Conservation (phyloP, 2,888 invertebrate species). For the Matsumyia berberina region DNA sequence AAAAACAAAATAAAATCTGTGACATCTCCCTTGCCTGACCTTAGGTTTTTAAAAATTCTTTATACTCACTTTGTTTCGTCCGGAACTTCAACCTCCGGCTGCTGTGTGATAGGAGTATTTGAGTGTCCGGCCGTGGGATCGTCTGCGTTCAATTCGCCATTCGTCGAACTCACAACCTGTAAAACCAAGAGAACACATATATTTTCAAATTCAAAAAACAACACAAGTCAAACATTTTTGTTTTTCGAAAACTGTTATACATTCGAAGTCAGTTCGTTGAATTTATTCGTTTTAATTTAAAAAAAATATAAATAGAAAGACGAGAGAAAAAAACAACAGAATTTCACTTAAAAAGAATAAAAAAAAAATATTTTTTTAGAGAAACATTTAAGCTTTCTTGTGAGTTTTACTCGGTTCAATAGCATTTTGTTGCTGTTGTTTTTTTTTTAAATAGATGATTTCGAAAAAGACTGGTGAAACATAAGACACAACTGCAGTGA, state of each 20-base stretch:
- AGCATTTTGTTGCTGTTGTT: conserved; percentile 49
- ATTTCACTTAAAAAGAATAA: conserved; percentile 52
- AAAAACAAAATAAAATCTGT: background rate
- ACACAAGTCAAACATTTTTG: conserved; percentile 1
- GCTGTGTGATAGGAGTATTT: conserved; percentile 97
- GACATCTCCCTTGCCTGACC: conserved; percentile 63
- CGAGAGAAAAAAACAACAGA: conserved; percentile 49
- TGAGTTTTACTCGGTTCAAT: conserved; percentile 42
- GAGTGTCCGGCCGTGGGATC: conserved; percentile 98
- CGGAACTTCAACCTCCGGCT: conserved; percentile 96
- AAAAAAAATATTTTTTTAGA: conserved; percentile 16
- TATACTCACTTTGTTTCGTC: conserved; percentile 98
- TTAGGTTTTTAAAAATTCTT: background rate
- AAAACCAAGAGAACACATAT: conserved; percentile 71
- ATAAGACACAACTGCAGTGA: conserved; percentile 60
- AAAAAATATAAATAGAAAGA: conserved; percentile 23
- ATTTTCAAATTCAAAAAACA: conserved; percentile 62
- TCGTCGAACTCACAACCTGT: conserved; percentile 98
- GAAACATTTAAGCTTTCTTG: conserved; percentile 62
- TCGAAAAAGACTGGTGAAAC: conserved; percentile 30
- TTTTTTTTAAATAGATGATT: conserved; percentile 1
- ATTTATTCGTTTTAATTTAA: background rate
- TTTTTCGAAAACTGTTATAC: conserved; percentile 4
- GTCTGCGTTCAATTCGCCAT: conserved; percentile 97
- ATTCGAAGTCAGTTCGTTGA: background rate